Percentiles rank a stretch among this genome's conserved stretches.
Evolutionary conservation across 2,888 invertebrate species (phyloP).

Genomic region (Fragum fragum): DNA sequence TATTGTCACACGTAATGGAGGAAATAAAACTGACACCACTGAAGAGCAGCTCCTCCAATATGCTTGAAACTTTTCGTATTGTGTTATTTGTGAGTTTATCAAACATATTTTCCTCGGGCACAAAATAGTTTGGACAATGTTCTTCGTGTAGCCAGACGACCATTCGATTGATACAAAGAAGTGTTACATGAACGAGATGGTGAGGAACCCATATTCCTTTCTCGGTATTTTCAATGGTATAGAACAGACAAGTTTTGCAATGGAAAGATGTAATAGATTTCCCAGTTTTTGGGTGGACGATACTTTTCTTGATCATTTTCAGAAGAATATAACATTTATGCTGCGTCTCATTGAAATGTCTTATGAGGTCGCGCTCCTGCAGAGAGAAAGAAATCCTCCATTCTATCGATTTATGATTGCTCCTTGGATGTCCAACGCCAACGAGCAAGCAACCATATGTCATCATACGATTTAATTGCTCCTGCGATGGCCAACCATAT

Average conservation of each 20-base stretch:
- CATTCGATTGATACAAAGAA: neutral
- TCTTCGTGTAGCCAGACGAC: neutral
- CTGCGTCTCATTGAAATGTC: neutral
- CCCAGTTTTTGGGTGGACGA: neutral
- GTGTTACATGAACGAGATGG: neutral
- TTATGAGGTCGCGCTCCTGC: neutral
- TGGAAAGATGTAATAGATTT: constrained; percentile 4
- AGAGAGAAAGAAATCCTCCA: constrained; percentile 17
- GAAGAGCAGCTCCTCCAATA: neutral
- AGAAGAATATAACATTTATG: constrained; percentile 12
- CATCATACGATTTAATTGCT: neutral
- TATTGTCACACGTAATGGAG: neutral
- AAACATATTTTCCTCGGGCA: constrained; percentile 12
- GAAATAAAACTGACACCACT: neutral
- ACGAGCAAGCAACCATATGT: neutral
- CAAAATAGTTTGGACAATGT: constrained; percentile 11
- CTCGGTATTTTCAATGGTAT: neutral
- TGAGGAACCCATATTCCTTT: neutral
- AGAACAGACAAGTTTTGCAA: constrained; percentile 1
- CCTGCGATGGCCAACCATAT: neutral
- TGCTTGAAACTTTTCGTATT: neutral
- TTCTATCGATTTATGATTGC: constrained; percentile 1
- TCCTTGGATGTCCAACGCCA: constrained; percentile 11
- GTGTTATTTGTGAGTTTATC: neutral
- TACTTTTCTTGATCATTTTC: neutral